Evolutionary conservation across 2,888 invertebrate genomes (phyloP).

Genomic region (Mactromeris polynyma): DNA sequence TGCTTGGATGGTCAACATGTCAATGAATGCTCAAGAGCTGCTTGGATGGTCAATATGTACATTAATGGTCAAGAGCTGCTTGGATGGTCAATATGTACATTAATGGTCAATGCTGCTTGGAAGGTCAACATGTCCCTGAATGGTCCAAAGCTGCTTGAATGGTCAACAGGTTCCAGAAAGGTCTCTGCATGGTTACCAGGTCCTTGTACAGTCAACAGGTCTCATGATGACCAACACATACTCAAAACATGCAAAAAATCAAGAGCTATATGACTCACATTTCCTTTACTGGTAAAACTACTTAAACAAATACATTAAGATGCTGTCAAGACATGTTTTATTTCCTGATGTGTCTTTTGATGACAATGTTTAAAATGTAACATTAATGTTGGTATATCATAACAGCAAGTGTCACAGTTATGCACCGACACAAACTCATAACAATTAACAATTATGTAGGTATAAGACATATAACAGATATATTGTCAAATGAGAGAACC

Average conservation of each 20-base stretch:
- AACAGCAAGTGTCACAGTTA: neutral
- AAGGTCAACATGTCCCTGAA: no score
- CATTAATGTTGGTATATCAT: neutral
- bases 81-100: no score
- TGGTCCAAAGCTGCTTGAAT: no score
- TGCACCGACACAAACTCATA: neutral
- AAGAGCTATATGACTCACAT: neutral
- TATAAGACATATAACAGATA: neutral
- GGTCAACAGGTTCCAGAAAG: no score
- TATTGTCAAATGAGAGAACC: no score
- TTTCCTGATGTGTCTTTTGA: neutral
- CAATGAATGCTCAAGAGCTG: no score
- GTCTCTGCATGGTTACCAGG: no score
- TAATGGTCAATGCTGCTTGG: no score
- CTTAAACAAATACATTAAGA: neutral
- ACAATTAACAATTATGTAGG: neutral
- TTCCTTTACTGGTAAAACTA: neutral
- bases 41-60: no score
- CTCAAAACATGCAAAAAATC: neutral
- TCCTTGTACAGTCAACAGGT: neutral
- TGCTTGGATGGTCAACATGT: no score
- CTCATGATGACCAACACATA: neutral
- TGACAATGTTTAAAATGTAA: conserved; percentile 2
- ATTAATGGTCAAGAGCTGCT: no score
- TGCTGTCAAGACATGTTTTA: neutral